A percentile compares a stretch with the other conserved stretches of the same genome.
These are phyloP conservation scores for Conger conger DNA, from an alignment of 2,113 vertebrate species.

Conservation along the genomic window DNA sequence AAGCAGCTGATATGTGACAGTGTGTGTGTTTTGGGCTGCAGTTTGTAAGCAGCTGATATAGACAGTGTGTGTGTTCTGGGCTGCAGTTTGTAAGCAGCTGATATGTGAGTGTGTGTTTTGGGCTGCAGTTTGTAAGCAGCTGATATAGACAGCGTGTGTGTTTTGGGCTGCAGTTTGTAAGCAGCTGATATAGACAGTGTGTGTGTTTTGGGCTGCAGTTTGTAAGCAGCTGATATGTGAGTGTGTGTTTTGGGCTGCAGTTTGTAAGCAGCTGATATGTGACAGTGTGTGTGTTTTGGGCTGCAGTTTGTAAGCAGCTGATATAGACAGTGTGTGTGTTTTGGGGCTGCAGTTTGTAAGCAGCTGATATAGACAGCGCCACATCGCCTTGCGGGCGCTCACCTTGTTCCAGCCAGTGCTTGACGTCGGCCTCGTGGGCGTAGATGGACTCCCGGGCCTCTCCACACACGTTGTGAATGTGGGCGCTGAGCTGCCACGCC, in stretches of 20 bases:
- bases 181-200: too few relatives aligned
- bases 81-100: too few relatives aligned
- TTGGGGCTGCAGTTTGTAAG: too few relatives aligned
- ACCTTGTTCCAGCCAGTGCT: conserved; percentile 88
- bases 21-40: too few relatives aligned
- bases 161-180: background rate
- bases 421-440: conserved; percentile 84
- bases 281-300: too few relatives aligned
- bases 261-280: too few relatives aligned
- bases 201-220: background rate
- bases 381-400: conserved; percentile 7
- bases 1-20: too few relatives aligned
- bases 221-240: background rate
- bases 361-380: too few relatives aligned
- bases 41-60: too few relatives aligned
- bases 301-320: background rate
- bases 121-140: background rate
- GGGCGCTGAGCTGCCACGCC: conserved; percentile 83
- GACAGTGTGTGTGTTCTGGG: too few relatives aligned
- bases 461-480: conserved; percentile 86
- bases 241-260: background rate
- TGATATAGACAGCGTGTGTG: background rate
- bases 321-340: background rate
- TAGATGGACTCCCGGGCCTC: conserved; percentile 90
- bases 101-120: background rate